These are phyloP conservation scores for Hipparchia semele DNA, from an alignment of 2,888 invertebrate genomes.

Conservation along the genomic window DNA sequence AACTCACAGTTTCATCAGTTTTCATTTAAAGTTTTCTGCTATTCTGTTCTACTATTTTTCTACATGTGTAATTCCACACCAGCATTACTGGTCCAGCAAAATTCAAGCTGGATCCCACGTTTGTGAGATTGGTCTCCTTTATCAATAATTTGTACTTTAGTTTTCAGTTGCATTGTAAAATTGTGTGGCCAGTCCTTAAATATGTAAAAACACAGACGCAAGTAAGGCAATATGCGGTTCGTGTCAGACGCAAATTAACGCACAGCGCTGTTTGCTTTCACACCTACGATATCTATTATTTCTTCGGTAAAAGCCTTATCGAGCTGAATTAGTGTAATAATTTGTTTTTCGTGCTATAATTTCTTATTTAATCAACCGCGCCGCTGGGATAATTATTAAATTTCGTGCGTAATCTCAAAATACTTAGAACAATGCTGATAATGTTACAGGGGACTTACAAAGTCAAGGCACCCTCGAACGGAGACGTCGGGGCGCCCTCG, in stretches of 20 bases:
- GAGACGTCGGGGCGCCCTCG: too few species aligned
- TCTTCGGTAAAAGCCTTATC: constrained; percentile 8
- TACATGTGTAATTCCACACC: too few species aligned
- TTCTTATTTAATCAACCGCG: constrained; percentile 8
- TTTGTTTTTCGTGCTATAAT: constrained; percentile 9
- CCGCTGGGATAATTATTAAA: not conserved
- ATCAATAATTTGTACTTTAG: too few species aligned
- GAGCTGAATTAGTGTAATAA: constrained; percentile 1
- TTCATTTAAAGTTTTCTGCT: too few species aligned
- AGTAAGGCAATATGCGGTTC: not conserved
- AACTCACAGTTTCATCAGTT: too few species aligned
- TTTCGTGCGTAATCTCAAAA: constrained; percentile 1
- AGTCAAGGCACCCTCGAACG: not conserved
- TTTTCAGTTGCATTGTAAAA: too few species aligned
- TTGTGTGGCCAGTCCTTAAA: too few species aligned
- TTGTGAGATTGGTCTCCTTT: too few species aligned
- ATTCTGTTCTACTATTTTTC: too few species aligned
- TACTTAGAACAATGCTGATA: not conserved
- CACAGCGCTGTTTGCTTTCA: constrained; percentile 6
- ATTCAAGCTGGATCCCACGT: too few species aligned
- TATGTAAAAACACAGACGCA: too few species aligned
- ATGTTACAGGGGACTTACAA: not conserved
- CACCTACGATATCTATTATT: constrained; percentile 22
- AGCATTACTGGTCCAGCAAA: too few species aligned
- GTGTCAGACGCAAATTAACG: constrained; percentile 14